Evolutionary conservation across 2,113 vertebrate species (phyloP).

Genomic region (Chloroceryle aenea): DNA sequence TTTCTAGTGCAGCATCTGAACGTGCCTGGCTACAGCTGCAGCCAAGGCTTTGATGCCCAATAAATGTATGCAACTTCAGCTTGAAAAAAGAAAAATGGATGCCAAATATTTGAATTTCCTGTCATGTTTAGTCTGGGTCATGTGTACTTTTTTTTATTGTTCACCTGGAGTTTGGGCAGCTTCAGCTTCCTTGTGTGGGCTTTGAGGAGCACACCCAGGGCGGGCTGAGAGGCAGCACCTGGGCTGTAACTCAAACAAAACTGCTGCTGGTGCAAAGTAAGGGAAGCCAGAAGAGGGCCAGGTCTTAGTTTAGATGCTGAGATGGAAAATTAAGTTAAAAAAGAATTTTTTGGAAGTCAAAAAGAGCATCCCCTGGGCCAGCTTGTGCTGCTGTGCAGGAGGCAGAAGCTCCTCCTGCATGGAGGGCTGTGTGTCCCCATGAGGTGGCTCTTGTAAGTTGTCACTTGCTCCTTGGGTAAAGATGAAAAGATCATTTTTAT

Average conservation of each 20-base stretch:
- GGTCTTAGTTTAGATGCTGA: neutral
- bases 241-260: neutral
- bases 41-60: neutral
- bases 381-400: neutral
- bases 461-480: neutral
- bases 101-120: neutral
- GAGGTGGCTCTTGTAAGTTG: neutral
- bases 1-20: neutral
- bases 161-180: neutral
- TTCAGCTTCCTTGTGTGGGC: neutral
- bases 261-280: neutral
- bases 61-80: neutral
- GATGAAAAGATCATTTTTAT: neutral
- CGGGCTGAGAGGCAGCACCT: neutral
- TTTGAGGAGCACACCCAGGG: neutral
- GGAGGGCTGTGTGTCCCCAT: neutral
- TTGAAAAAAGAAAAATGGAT: neutral
- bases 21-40: neutral
- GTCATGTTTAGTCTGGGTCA: neutral
- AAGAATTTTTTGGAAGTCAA: neutral
- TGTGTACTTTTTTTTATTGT: neutral
- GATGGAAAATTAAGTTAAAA: conserved; percentile 28
- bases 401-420: neutral
- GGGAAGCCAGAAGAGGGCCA: neutral
- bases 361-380: neutral